phyloP scores from a whole-genome alignment of 2,113 vertebrate species.

The Sebastes fasciatus region DNA sequence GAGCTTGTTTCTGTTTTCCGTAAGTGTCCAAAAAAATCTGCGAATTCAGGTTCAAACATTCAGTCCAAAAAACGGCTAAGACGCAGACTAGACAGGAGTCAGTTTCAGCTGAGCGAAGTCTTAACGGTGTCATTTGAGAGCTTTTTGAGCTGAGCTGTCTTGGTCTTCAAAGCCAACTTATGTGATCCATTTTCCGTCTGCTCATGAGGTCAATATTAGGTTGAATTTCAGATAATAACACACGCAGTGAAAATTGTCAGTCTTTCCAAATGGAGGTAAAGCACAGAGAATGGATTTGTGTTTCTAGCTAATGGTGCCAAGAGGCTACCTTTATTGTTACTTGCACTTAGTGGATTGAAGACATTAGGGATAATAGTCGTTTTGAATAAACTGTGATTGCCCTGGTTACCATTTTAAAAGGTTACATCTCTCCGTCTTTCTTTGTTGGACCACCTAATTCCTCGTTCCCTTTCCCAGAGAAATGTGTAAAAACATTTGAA shows the following conservation, averaged over 20 bases:
- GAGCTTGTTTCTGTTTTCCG: not conserved
- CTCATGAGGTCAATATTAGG: not conserved
- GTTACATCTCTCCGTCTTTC: constrained; percentile 7
- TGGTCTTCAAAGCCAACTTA: constrained; percentile 19
- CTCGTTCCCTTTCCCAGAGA: constrained; percentile 1
- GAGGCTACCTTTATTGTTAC: constrained; percentile 12
- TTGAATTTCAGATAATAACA: constrained; percentile 24
- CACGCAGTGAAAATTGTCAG: not conserved
- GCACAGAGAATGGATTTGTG: constrained; percentile 6
- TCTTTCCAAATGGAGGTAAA: constrained; percentile 19
- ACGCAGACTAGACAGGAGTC: too few relatives aligned
- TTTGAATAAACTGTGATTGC: constrained; percentile 24
- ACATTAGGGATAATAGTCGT: constrained; percentile 10
- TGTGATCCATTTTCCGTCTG: constrained; percentile 18
- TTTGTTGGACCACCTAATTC: constrained; percentile 21
- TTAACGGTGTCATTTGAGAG: not conserved
- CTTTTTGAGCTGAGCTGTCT: not conserved
- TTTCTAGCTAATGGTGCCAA: constrained; percentile 23
- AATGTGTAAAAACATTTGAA: constrained; percentile 1
- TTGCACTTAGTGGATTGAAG: constrained; percentile 33
- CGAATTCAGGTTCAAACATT: not conserved
- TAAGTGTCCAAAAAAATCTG: not conserved
- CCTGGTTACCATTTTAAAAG: constrained; percentile 32
- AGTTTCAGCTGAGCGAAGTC: not conserved
- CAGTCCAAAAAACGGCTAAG: not conserved